These are phyloP conservation scores for Vidua macroura DNA, from an alignment of 2,113 vertebrate species.

Conservation along the genomic window DNA sequence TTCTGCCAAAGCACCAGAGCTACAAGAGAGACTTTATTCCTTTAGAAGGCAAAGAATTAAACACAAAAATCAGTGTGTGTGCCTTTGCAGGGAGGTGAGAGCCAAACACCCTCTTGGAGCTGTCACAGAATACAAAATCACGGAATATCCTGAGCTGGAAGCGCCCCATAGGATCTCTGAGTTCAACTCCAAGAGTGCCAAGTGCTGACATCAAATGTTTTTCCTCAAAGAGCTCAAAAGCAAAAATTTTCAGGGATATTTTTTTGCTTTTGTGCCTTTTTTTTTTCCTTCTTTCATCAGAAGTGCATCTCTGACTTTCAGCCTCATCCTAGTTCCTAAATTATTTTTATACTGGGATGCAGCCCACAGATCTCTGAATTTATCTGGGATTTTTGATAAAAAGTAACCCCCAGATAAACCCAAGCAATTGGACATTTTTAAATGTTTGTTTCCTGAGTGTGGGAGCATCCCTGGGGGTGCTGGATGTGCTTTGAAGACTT, in stretches of 20 bases:
- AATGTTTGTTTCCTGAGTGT: neutral
- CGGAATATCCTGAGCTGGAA: neutral
- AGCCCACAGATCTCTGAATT: neutral
- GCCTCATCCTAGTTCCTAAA: neutral
- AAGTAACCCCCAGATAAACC: neutral
- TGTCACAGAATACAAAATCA: neutral
- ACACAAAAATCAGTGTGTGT: neutral
- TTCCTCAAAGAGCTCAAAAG: neutral
- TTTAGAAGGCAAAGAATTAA: neutral
- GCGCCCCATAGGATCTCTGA: neutral
- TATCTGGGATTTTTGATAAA: neutral
- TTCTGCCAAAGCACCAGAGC: neutral
- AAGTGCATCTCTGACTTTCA: neutral
- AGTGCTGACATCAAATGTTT: neutral
- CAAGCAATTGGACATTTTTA: neutral
- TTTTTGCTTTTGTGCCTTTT: neutral
- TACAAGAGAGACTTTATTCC: neutral
- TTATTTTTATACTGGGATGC: rapidly evolving
- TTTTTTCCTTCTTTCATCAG: neutral
- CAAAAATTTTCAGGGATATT: rapidly evolving
- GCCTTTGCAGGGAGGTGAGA: neutral
- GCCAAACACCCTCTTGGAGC: neutral
- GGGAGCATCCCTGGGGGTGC: neutral
- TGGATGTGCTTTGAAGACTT: neutral
- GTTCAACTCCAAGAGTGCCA: neutral